Percentiles rank a stretch among this genome's conserved stretches.
These are phyloP conservation scores for Pyxicephalus adspersus DNA, from an alignment of 2,113 vertebrate species.

Conservation along the genomic window DNA sequence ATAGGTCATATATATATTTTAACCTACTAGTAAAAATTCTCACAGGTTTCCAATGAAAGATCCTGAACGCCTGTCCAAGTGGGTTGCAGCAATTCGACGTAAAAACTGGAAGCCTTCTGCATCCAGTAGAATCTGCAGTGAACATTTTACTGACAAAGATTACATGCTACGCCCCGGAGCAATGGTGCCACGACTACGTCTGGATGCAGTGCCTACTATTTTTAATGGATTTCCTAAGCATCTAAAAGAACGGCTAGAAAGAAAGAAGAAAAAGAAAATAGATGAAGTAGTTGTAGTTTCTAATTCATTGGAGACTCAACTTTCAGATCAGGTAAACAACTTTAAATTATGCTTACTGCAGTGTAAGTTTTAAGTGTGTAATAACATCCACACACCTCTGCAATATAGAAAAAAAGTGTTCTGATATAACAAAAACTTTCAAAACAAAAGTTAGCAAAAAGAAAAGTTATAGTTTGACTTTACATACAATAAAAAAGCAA, in stretches of 20 bases:
- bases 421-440: too few species aligned
- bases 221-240: constrained; percentile 16
- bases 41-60: constrained; percentile 47
- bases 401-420: too few species aligned
- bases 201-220: constrained; percentile 40
- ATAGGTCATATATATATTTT: too few species aligned
- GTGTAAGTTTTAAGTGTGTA: too few species aligned
- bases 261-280: constrained; percentile 7
- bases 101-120: constrained; percentile 50
- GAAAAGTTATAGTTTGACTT: too few species aligned
- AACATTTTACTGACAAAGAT: constrained; percentile 42
- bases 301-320: neutral
- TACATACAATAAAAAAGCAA: too few species aligned
- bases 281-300: neutral
- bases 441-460: too few species aligned
- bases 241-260: constrained; percentile 35
- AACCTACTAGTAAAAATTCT: neutral
- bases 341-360: neutral
- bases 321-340: neutral
- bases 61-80: constrained; percentile 32
- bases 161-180: constrained; percentile 44
- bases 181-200: constrained; percentile 21
- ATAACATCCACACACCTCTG: too few species aligned
- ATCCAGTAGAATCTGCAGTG: constrained; percentile 50
- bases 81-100: constrained; percentile 33